phyloP scores from a whole-genome alignment of 2,797 vertebrate species.

The Eremophila alpestris region DNA sequence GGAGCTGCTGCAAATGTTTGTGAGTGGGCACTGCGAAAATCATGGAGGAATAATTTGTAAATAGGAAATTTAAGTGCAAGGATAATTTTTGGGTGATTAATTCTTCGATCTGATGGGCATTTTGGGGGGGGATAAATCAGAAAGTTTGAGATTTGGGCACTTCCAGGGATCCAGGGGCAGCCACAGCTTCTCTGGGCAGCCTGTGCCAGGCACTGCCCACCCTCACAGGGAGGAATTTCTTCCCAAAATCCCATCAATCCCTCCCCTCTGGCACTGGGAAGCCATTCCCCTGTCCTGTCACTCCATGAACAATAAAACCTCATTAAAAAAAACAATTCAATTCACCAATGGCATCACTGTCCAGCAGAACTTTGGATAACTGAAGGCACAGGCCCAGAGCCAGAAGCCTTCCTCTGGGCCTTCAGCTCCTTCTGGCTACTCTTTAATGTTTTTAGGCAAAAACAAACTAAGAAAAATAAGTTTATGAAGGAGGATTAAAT shows the following conservation, averaged over 20 bases:
- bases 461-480: background rate
- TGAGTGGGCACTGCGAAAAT: background rate
- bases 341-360: background rate
- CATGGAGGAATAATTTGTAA: background rate
- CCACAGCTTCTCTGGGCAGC: background rate
- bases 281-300: rapidly evolving
- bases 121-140: background rate
- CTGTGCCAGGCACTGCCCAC: no score
- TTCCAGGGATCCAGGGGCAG: background rate
- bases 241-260: rapidly evolving
- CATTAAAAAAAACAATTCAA: background rate
- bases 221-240: rapidly evolving
- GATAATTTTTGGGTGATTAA: background rate
- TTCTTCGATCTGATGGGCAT: background rate
- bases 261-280: background rate
- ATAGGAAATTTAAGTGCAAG: background rate
- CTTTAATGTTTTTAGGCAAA: background rate
- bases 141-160: background rate
- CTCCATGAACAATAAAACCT: background rate
- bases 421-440: background rate
- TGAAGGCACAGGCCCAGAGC: background rate
- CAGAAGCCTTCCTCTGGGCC: background rate
- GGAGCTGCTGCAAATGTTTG: background rate
- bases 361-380: background rate
- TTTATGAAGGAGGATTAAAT: background rate